Evolutionary conservation across 1,140 invertebrate species (phyloP), one percentile per base, ranked within the genome.

Genomic region (Sesamia nonagrioides): DNA sequence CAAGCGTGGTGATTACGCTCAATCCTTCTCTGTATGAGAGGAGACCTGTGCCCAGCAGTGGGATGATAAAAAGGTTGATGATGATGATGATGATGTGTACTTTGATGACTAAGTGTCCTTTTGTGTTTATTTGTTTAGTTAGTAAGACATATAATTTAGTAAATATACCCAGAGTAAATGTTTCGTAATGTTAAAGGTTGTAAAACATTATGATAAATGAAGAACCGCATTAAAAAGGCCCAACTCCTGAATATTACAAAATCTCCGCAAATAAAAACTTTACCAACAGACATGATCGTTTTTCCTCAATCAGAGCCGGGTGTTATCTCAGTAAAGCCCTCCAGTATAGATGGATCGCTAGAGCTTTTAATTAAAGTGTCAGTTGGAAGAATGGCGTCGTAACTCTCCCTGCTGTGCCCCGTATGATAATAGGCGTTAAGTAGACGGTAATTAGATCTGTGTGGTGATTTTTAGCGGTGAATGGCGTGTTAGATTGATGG

Each of bases 361-460:
- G 63, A 45, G 66, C 11, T 69, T 69, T 69, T 69, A 69, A 69
- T 69, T 69, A 69, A 69, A 69, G 21, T 69, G 66, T 69, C 66
- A 17, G 60, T 13, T 8, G 42, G 66, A 50, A 42, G 6, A 6
- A 69, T 69, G 42, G 66, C 40, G 13, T 48, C 40, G 40, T 69
- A 50, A 69, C 21, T 69, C 45, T 48, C 42, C 7, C 42, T 69
- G 66, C 13, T 27, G 33, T 63, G 60, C 60, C 60, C 66, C 42
- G 42, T 50, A 69, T 69, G 66, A 50, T 69, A 69, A 69, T 69
- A 48, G 66, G 42, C 66, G 18, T 50, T 69, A 48, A 69, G 45
- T 69, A 27, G 21, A 15, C 66, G 40, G 11, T 48, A 48, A 40
- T 37, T 45, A 48, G 9, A 9, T 27, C 9, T 27, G 9, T 27